A percentile compares a stretch with the other conserved stretches of the same genome.
phyloP scores from a whole-genome alignment of 2,888 invertebrate species.

The Dicycla oo region DNA sequence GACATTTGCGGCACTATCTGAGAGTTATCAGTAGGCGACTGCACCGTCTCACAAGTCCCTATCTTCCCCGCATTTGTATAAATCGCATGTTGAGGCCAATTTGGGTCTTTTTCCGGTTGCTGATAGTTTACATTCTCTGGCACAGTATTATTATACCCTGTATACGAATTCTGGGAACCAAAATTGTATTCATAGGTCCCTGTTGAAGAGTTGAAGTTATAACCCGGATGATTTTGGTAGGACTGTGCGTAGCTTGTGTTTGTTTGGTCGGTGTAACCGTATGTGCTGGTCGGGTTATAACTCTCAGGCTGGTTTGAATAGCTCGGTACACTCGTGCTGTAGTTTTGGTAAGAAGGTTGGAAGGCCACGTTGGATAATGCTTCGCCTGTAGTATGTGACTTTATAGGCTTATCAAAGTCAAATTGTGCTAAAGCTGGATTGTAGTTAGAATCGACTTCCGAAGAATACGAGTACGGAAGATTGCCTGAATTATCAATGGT shows the following conservation, averaged over 20 bases:
- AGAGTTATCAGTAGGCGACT: constrained; percentile 85
- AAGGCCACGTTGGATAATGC: constrained; percentile 74
- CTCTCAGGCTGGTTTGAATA: constrained; percentile 65
- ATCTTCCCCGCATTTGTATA: constrained; percentile 89
- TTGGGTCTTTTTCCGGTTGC: constrained; percentile 71
- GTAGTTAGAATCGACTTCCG: constrained; percentile 63
- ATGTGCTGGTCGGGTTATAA: constrained; percentile 68
- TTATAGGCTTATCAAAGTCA: constrained; percentile 84
- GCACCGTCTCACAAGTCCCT: constrained; percentile 84
- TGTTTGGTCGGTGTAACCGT: constrained; percentile 70
- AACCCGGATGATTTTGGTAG: constrained; percentile 91
- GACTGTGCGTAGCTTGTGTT: constrained; percentile 74
- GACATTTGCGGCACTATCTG: constrained; percentile 65
- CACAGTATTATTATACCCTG: constrained; percentile 66
- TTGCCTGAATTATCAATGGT: constrained; percentile 63
- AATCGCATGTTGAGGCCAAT: constrained; percentile 77
- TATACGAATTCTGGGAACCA: constrained; percentile 89
- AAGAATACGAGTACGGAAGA: constrained; percentile 66
- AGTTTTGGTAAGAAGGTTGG: constrained; percentile 67
- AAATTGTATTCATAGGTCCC: constrained; percentile 91
- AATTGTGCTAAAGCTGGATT: constrained; percentile 75
- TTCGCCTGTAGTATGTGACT: constrained; percentile 85
- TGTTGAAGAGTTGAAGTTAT: constrained; percentile 89
- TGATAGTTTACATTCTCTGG: constrained; percentile 75
- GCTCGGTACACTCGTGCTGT: constrained; percentile 52